Evolutionary conservation across 2,113 vertebrate genomes (phyloP).

Genomic region (Spheniscus mendiculus): DNA sequence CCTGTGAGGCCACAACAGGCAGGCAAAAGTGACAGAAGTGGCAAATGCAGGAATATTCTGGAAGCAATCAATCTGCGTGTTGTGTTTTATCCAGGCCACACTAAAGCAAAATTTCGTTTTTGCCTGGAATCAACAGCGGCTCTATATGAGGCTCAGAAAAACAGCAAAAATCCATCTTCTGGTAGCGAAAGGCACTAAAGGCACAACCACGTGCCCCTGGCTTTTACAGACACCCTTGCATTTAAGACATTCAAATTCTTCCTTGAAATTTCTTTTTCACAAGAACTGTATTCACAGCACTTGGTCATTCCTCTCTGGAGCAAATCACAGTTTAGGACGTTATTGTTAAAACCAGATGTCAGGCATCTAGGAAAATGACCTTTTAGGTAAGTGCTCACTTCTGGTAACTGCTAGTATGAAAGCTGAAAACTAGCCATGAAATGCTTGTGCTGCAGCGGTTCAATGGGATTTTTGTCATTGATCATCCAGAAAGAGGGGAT

Average conservation of each 20-base stretch:
- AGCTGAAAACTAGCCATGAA: not conserved
- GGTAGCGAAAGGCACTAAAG: not conserved
- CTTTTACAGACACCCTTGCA: not conserved
- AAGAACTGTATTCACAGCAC: not conserved
- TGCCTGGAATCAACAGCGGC: not conserved
- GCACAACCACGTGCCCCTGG: accelerated
- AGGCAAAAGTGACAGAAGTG: not conserved
- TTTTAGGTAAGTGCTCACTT: not conserved
- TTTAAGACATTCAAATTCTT: not conserved
- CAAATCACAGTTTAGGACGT: not conserved
- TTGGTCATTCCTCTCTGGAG: not conserved
- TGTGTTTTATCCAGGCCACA: not conserved
- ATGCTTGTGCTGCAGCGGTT: not conserved
- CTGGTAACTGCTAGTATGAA: not conserved
- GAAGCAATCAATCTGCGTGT: not conserved
- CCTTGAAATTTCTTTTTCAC: not conserved
- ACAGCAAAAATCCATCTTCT: not conserved
- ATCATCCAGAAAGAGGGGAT: not conserved
- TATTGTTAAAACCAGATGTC: not conserved
- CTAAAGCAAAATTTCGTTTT: not conserved
- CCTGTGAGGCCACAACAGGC: not conserved
- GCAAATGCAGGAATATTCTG: not conserved
- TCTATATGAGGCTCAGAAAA: not conserved
- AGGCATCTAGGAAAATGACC: not conserved
- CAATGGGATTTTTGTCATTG: not conserved